These are phyloP conservation scores for Brienomyrus brachyistius DNA, from an alignment of 2,113 vertebrate genomes.

Conservation along the genomic window DNA sequence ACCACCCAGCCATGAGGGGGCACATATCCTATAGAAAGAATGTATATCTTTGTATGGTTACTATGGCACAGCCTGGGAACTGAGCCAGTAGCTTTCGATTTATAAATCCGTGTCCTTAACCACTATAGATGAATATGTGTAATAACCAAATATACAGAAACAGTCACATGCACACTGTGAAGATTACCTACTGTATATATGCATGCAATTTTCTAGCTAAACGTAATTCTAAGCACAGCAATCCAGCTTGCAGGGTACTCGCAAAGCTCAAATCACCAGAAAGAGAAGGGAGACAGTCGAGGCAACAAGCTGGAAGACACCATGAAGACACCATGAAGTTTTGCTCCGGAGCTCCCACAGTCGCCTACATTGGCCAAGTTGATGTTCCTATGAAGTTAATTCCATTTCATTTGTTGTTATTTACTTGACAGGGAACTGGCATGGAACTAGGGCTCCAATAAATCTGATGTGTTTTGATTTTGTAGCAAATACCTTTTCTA, in stretches of 20 bases:
- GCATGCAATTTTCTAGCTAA: not conserved
- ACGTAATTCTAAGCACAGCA: not conserved
- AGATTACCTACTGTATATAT: not conserved
- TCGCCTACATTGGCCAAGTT: not conserved
- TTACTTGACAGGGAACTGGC: not conserved
- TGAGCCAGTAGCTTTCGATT: not conserved
- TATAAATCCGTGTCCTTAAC: not conserved
- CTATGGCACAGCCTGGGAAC: not conserved
- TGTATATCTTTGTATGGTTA: not conserved
- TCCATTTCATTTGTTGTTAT: not conserved
- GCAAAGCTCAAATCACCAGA: constrained; percentile 52
- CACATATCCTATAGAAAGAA: constrained; percentile 50
- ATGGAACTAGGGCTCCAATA: not conserved
- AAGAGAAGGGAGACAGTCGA: constrained; percentile 57
- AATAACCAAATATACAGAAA: not conserved
- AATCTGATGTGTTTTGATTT: not conserved
- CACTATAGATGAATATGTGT: not conserved
- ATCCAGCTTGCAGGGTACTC: constrained; percentile 24
- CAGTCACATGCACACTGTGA: not conserved
- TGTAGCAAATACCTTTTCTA: not conserved
- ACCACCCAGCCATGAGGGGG: constrained; percentile 52
- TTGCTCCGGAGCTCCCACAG: not conserved
- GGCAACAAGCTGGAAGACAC: constrained; percentile 46
- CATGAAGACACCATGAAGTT: not conserved
- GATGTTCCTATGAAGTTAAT: not conserved